phyloP scores from a whole-genome alignment of 2,888 invertebrate genomes.

The Diadromus collaris region DNA sequence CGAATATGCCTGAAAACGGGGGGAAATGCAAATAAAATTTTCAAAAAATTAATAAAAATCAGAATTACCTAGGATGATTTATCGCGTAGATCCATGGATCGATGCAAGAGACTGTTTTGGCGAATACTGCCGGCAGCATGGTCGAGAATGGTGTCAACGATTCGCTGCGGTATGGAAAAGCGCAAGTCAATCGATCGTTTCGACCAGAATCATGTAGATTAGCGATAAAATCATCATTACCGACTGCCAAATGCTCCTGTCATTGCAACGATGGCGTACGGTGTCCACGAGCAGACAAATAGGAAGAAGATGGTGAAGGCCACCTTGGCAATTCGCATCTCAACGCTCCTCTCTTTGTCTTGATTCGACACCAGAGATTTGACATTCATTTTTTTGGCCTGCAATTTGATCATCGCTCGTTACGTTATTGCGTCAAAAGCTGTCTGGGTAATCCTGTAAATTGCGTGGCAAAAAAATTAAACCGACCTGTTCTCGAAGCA shows the following conservation, averaged over 20 bases:
- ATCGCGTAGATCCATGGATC: slow-evolving; percentile 96
- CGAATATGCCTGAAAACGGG: too few species aligned
- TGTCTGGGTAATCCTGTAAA: not conserved
- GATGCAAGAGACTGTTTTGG: slow-evolving; percentile 94
- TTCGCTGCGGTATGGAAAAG: slow-evolving; percentile 71
- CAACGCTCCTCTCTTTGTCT: slow-evolving; percentile 87
- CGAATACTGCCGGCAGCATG: slow-evolving; percentile 93
- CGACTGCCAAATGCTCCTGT: slow-evolving; percentile 91
- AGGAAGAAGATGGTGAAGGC: slow-evolving; percentile 93
- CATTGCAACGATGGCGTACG: slow-evolving; percentile 91
- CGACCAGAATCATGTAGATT: not conserved
- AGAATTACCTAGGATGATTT: slow-evolving; percentile 90
- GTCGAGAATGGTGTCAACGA: slow-evolving; percentile 82
- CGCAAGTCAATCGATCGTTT: not conserved
- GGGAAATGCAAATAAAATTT: too few species aligned
- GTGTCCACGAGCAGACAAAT: slow-evolving; percentile 94
- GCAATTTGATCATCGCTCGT: not conserved
- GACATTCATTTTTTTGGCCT: slow-evolving; percentile 96
- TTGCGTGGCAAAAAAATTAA: not conserved
- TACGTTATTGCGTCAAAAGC: not conserved
- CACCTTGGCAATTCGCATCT: slow-evolving; percentile 93
- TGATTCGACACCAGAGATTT: slow-evolving; percentile 90
- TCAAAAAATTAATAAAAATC: not conserved
- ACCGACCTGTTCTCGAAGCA: slow-evolving; percentile 85
- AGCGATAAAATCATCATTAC: slow-evolving; percentile 64